Evolutionary conservation across 2,888 invertebrate genomes (phyloP).

Genomic region (Apamea crenata): DNA sequence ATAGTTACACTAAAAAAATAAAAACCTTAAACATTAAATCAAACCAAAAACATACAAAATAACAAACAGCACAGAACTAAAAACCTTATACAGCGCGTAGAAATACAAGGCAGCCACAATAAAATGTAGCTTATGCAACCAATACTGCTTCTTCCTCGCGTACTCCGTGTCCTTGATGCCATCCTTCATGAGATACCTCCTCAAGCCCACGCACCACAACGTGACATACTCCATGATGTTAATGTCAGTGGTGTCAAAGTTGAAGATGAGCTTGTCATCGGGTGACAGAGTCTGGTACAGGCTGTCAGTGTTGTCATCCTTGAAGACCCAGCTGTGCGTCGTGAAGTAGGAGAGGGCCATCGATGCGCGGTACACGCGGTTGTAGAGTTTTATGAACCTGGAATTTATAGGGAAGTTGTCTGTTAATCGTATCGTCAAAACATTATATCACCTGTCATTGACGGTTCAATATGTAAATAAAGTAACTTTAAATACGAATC

Average conservation of each 20-base stretch:
- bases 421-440: not conserved
- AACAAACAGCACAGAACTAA: not conserved
- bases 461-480: too few species aligned
- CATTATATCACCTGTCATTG: not conserved
- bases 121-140: slow-evolving; percentile 53
- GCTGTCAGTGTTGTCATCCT: slow-evolving; percentile 55
- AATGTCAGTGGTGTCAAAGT: slow-evolving; percentile 65
- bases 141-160: slow-evolving; percentile 57
- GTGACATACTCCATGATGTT: slow-evolving; percentile 60
- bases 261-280: slow-evolving; percentile 63
- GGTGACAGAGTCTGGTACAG: slow-evolving; percentile 45
- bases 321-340: slow-evolving; percentile 63
- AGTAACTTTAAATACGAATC: not conserved
- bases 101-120: slow-evolving; percentile 27
- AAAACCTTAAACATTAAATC: not conserved
- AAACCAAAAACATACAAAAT: not conserved
- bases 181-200: slow-evolving; percentile 66
- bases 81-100: slow-evolving; percentile 45
- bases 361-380: slow-evolving; percentile 61
- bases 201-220: slow-evolving; percentile 61
- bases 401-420: not conserved
- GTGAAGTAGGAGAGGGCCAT: slow-evolving; percentile 63
- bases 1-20: not conserved
- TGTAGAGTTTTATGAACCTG: slow-evolving; percentile 67
- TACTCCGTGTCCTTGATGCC: slow-evolving; percentile 57